Percentiles rank a stretch among this genome's conserved stretches.
Conservation (phyloP, 2,888 invertebrate species). For the Fragum sueziense region DNA sequence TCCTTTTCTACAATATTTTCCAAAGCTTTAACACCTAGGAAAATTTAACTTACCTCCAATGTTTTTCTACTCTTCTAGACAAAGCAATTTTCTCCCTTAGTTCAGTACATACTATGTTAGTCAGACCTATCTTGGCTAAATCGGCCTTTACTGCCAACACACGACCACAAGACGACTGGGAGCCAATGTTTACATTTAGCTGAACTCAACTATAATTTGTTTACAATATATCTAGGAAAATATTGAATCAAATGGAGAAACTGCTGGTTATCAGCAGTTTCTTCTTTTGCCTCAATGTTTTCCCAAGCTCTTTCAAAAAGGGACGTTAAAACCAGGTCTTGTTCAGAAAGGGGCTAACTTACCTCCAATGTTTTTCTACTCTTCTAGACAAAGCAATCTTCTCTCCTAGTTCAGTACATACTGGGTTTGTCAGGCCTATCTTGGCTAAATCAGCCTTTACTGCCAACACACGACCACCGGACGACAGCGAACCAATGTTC, state of each 20-base stretch:
- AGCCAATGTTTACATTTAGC: slow-evolving; percentile 85
- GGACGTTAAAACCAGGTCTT: too few relatives aligned
- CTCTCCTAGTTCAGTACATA: slow-evolving; percentile 99
- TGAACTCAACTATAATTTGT: not conserved
- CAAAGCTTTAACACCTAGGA: too few relatives aligned
- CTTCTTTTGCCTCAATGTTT: too few relatives aligned
- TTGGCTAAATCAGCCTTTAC: slow-evolving; percentile 98
- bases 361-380: slow-evolving; percentile 99
- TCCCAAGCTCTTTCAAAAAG: too few relatives aligned
- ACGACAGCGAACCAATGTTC: slow-evolving; percentile 99
- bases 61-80: not conserved
- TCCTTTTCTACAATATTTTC: too few relatives aligned
- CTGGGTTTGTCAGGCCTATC: slow-evolving; percentile 97
- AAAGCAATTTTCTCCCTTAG: not conserved
- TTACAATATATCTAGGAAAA: too few relatives aligned
- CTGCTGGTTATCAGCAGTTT: not conserved
- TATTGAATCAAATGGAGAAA: not conserved
- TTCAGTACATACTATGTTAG: too few relatives aligned
- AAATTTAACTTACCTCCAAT: not conserved
- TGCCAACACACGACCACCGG: slow-evolving; percentile 97
- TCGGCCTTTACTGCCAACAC: slow-evolving; percentile 92
- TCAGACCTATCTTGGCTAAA: too few relatives aligned
- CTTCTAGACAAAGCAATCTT: slow-evolving; percentile 99
- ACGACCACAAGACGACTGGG: slow-evolving; percentile 97
- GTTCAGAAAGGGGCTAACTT: too few relatives aligned